Percentiles rank a stretch among this genome's conserved stretches.
phyloP scores from a whole-genome alignment of 2,113 vertebrate species.

The Cricetomys ansorgei region DNA sequence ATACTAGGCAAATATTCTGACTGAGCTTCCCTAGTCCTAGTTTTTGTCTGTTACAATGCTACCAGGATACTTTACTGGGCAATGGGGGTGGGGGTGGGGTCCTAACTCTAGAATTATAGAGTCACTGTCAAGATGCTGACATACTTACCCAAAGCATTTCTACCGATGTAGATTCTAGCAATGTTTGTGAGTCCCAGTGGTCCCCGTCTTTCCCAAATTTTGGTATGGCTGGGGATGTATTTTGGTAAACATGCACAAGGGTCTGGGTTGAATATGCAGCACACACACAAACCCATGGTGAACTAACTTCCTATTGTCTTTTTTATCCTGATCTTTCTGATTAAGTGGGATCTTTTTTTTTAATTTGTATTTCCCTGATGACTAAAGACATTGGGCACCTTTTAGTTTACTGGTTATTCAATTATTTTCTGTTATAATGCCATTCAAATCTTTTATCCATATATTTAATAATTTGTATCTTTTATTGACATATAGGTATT shows the following conservation, averaged over 20 bases:
- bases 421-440: neutral
- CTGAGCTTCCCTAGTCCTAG: neutral
- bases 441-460: neutral
- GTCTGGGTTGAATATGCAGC: neutral
- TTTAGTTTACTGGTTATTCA: neutral
- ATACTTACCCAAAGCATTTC: neutral
- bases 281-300: neutral
- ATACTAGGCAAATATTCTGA: neutral
- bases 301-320: neutral
- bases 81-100: too few relatives aligned
- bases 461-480: neutral
- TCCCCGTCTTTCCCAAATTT: neutral
- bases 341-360: neutral
- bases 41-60: neutral
- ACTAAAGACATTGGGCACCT: constrained; percentile 1
- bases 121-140: neutral
- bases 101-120: neutral
- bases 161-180: neutral
- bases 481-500: constrained; percentile 26
- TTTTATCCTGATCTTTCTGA: neutral
- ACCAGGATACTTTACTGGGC: neutral
- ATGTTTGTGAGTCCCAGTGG: neutral
- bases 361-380: neutral
- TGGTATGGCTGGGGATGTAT: neutral
- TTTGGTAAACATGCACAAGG: neutral